Base-by-base conservation (phyloP, 2,113 vertebrate species). In the Alligator sinensis region DNA sequence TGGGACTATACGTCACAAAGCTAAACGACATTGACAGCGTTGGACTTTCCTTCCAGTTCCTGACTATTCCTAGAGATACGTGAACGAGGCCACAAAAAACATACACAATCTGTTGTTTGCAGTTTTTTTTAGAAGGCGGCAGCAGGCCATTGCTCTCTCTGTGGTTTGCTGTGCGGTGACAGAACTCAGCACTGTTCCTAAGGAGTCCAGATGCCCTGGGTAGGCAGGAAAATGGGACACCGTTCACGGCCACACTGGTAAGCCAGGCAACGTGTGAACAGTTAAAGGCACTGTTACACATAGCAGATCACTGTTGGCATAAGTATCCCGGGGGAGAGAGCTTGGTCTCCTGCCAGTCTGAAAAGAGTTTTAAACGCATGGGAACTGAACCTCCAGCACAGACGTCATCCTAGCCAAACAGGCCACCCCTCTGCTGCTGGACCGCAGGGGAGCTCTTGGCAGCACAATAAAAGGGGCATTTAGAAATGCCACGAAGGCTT, bases 381-480 rank as follows among this genome's bases (percentile, higher is more conserved):
- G 93, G 94, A 95, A 93, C 34, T 74, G 70, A 79, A 89, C 70
- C 84, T 94, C 94, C 8, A 6, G 80, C 58, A 77, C 93, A 95
- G 87, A 89, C 81, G 86, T 80, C 16, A 0, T 68, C 60, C 61
- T 58, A 90, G 95, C 87, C 96, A 95, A 91, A 54, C 58, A 81
- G 86, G 90, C 88, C 96, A 91, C 77, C 84, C 95, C 94, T 91
- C 66, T 18, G 93, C 13, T 2, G 1, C 85, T 78, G 79, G 79
- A 90, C 94, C 74, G 82, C 63, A 76, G 75, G 82, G 94, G 28
- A 86, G 86, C 77, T 87, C 64, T 92, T 95, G 96, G 96, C 96
- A 96, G 93, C 88, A 79, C 94, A 93, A 86, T 81, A 93, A 95
- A 91, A 94, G 93, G 72, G 90, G 77, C 4, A 91, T 96, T 97